Conservation (phyloP, 64 coral and sea anemone genomes). For the Platygyra sinensis region DNA sequence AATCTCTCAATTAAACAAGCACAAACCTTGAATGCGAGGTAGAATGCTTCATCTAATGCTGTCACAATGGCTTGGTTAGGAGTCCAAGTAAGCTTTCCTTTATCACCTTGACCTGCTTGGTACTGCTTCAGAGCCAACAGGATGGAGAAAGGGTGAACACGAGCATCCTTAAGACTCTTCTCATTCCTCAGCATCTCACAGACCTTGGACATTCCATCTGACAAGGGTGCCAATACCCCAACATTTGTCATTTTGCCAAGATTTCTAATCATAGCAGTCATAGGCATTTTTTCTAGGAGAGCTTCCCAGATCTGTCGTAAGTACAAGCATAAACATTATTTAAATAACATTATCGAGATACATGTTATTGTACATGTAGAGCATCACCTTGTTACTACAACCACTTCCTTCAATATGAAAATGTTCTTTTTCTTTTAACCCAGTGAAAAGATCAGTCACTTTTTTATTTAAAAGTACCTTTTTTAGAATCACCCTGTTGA, state of each 20-base stretch:
- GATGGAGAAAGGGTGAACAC: constrained; percentile 90
- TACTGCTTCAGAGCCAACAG: constrained; percentile 84
- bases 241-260: constrained; percentile 92
- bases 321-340: not conserved
- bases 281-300: constrained; percentile 96
- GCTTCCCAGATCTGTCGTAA: constrained; percentile 81
- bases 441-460: no score
- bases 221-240: constrained; percentile 44
- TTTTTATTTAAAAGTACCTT: no score
- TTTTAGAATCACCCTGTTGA: no score
- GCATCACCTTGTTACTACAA: no score
- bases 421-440: no score
- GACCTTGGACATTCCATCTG: constrained; percentile 55
- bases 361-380: no score
- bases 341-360: not conserved
- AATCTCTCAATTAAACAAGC: no score
- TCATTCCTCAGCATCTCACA: constrained; percentile 39
- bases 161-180: constrained; percentile 55
- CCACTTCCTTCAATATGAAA: no score
- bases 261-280: constrained; percentile 98
- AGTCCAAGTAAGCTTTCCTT: constrained; percentile 73
- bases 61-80: constrained; percentile 62
- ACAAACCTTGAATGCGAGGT: constrained; percentile 89
- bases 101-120: constrained; percentile 73
- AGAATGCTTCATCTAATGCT: constrained; percentile 85